Evolutionary conservation across 2,797 vertebrate species (phyloP).

Genomic region (Sebastes minor): DNA sequence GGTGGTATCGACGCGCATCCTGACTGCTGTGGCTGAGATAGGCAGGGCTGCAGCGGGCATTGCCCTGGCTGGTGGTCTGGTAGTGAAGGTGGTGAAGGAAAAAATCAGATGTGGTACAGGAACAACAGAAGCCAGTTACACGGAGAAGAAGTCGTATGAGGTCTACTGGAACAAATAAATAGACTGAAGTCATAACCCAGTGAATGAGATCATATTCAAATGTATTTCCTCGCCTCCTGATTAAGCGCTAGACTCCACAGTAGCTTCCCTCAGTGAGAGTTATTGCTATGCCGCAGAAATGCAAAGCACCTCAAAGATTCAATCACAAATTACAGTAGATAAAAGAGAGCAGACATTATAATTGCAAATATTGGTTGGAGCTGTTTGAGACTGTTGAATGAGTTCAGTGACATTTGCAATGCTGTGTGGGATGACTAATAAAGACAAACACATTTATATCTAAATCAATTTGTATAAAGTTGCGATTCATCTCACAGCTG

Average conservation of each 20-base stretch:
- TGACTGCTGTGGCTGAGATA: constrained; percentile 72
- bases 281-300: neutral
- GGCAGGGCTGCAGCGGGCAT: constrained; percentile 73
- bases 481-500: neutral
- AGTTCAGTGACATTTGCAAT: constrained; percentile 4
- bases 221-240: neutral
- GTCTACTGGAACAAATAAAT: constrained; percentile 79
- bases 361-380: neutral
- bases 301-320: neutral
- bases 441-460: neutral
- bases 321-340: neutral
- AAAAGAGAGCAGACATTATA: neutral
- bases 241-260: neutral
- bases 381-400: neutral
- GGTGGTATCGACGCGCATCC: constrained; percentile 33
- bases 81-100: constrained; percentile 81
- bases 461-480: neutral
- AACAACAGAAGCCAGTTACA: constrained; percentile 40
- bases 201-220: neutral
- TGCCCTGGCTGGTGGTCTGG: constrained; percentile 70
- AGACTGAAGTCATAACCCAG: neutral
- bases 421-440: neutral
- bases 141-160: constrained; percentile 78
- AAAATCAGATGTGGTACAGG: constrained; percentile 60
- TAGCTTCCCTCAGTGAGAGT: neutral